Evolutionary conservation across 2,797 vertebrate genomes (phyloP).

Genomic region (Carcharodon carcharias): DNA sequence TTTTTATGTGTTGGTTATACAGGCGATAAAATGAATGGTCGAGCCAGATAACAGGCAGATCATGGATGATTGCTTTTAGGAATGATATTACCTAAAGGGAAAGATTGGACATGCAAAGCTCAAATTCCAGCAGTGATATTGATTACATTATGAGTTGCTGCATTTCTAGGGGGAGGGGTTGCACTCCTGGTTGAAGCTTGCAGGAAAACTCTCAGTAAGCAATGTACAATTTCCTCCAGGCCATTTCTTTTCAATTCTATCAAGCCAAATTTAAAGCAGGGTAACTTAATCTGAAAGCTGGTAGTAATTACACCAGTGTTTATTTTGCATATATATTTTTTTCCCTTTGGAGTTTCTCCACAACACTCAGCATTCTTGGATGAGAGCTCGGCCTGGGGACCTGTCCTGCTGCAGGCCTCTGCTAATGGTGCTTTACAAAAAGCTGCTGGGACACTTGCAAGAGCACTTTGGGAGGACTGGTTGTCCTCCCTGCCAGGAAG

Average conservation of each 20-base stretch:
- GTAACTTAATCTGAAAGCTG: slow-evolving; percentile 7
- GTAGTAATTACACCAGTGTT: slow-evolving; percentile 20
- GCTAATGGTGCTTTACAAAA: neutral
- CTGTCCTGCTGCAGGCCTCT: neutral
- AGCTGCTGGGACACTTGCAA: neutral
- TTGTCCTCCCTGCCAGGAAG: neutral
- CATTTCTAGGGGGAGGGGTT: neutral
- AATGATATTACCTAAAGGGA: neutral
- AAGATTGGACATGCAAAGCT: neutral
- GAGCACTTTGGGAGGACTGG: neutral
- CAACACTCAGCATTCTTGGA: neutral
- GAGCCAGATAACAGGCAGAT: neutral
- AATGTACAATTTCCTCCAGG: neutral
- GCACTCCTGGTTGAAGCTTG: neutral
- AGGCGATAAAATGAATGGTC: neutral
- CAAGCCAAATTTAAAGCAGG: neutral
- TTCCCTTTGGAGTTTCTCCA: neutral
- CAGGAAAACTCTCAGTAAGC: slow-evolving; percentile 1
- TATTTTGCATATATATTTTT: neutral
- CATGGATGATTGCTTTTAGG: slow-evolving; percentile 7
- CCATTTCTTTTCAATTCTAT: neutral
- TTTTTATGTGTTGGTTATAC: neutral
- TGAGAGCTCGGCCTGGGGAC: neutral
- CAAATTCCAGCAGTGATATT: neutral
- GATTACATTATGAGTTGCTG: neutral